phyloP scores from a whole-genome alignment of 64 coral and sea anemone species.

The Montipora cactus region DNA sequence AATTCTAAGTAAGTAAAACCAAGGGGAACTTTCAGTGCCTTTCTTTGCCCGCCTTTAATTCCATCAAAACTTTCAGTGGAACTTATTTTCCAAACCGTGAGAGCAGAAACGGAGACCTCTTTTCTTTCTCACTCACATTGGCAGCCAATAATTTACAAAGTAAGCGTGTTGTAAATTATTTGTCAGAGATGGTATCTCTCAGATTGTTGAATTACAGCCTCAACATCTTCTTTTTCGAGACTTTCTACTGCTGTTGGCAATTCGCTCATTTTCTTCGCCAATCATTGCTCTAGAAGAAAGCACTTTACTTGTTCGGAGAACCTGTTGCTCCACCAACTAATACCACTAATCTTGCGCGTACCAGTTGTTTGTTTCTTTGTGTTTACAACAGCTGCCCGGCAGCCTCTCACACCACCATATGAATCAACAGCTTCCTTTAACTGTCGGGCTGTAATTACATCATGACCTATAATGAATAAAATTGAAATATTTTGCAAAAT shows the following conservation, averaged over 20 bases:
- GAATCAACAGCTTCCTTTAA: slow-evolving; percentile 54
- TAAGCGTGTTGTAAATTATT: neutral
- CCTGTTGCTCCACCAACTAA: slow-evolving; percentile 12
- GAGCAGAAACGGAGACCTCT: neutral
- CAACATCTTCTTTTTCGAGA: slow-evolving; percentile 10
- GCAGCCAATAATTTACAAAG: neutral
- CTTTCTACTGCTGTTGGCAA: neutral
- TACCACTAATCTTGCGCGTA: slow-evolving; percentile 43
- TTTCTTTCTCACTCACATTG: neutral
- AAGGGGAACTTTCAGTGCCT: no score
- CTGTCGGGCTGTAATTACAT: slow-evolving; percentile 37
- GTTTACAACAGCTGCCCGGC: slow-evolving; percentile 38
- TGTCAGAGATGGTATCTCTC: neutral
- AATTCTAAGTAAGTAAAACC: neutral
- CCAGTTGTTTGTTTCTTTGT: slow-evolving; percentile 34
- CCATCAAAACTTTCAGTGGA: no score
- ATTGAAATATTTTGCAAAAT: neutral
- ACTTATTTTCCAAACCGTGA: neutral
- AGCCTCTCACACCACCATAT: slow-evolving; percentile 42
- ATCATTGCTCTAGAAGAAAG: slow-evolving; percentile 31
- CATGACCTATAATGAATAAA: slow-evolving; percentile 49
- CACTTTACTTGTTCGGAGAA: slow-evolving; percentile 19
- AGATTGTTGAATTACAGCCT: neutral
- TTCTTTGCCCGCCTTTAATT: no score
- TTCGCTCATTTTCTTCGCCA: slow-evolving; percentile 28